These are phyloP conservation scores for Cetonia aurata DNA, from an alignment of 2,888 invertebrate species.

Conservation along the genomic window DNA sequence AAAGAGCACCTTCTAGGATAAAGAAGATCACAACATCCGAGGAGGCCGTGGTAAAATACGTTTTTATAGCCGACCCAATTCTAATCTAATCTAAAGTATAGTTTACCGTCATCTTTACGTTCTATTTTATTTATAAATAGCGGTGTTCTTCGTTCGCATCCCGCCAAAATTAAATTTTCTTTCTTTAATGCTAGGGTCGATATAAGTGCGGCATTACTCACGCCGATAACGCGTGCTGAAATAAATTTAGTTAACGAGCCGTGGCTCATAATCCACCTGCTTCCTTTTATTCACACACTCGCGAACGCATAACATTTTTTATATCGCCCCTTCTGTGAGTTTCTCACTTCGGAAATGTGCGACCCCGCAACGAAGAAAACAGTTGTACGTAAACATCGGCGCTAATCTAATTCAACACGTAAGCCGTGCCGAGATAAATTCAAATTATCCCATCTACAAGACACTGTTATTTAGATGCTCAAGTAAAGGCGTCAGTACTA, in stretches of 20 bases:
- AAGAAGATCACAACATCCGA: no score
- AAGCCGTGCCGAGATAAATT: constrained; percentile 6
- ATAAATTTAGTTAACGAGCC: constrained; percentile 36
- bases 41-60: no score
- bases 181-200: neutral
- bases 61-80: no score
- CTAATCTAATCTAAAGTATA: neutral
- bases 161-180: constrained; percentile 24
- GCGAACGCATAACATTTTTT: constrained; percentile 31
- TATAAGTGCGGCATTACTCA: constrained; percentile 33
- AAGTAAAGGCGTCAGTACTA: neutral
- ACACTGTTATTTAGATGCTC: neutral
- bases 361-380: neutral
- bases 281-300: constrained; percentile 35
- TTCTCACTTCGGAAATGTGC: constrained; percentile 20
- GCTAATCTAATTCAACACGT: constrained; percentile 24
- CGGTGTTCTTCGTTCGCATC: neutral
- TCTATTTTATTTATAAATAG: constrained; percentile 33
- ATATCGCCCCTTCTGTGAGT: constrained; percentile 3
- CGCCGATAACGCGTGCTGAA: constrained; percentile 24
- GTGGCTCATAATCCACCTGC: constrained; percentile 38
- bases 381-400: constrained; percentile 19
- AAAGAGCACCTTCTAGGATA: no score
- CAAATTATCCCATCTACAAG: constrained; percentile 14
- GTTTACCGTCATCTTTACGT: constrained; percentile 21